Percentiles rank a stretch among this genome's conserved stretches.
Evolutionary conservation across 64 coral and sea anemone genomes (phyloP).

Genomic region (Porites lutea): DNA sequence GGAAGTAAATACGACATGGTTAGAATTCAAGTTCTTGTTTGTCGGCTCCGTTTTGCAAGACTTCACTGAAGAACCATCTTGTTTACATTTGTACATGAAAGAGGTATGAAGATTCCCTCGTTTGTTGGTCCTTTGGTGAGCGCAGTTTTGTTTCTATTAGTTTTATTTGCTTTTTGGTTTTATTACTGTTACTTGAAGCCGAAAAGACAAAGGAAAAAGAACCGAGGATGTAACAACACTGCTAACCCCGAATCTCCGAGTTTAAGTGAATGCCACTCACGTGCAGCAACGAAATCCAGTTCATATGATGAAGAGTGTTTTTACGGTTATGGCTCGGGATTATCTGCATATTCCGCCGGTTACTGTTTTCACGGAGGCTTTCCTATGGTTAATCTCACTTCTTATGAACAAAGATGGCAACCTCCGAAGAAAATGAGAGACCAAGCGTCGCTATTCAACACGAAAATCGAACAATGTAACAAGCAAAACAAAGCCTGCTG

Average conservation of each 20-base stretch:
- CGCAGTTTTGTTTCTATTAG: constrained; percentile 9
- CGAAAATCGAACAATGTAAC: neutral
- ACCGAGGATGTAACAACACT: neutral
- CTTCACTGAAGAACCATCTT: too few species aligned
- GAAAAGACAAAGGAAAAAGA: neutral
- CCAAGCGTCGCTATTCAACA: neutral
- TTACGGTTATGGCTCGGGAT: neutral
- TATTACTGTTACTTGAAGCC: constrained; percentile 47
- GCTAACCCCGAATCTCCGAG: neutral
- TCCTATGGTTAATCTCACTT: constrained; percentile 6
- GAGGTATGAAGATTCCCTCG: constrained; percentile 20
- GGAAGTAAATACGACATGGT: too few species aligned
- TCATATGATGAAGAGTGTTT: constrained; percentile 3
- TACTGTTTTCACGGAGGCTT: constrained; percentile 50
- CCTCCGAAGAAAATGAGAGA: constrained; percentile 5
- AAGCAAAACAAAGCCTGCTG: neutral
- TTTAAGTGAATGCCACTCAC: neutral
- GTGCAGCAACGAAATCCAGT: neutral
- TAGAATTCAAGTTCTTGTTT: too few species aligned
- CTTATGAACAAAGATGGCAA: constrained; percentile 26
- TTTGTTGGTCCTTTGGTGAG: constrained; percentile 23
- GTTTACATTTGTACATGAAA: too few species aligned
- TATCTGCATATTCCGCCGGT: constrained; percentile 2
- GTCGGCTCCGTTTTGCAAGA: too few species aligned
- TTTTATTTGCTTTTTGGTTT: constrained; percentile 19